Percentiles rank a stretch among this genome's conserved stretches.
Evolutionary conservation across 2,888 invertebrate species (phyloP).

Genomic region (Spilarctia lutea): DNA sequence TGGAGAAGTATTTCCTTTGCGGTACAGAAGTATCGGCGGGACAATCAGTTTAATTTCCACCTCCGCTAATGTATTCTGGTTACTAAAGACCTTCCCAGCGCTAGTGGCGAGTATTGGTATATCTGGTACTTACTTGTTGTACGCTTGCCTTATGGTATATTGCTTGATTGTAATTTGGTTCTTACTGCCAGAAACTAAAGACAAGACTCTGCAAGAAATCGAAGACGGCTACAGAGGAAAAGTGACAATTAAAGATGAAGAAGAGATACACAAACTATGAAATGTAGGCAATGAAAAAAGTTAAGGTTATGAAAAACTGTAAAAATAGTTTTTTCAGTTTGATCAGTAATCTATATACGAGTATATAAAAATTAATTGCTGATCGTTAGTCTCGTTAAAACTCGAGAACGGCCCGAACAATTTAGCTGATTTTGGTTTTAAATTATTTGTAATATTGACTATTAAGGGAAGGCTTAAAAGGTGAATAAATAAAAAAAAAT

Average conservation of each 20-base stretch:
- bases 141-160: conserved; percentile 81
- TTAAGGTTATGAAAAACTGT: neutral
- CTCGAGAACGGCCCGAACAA: too few species aligned
- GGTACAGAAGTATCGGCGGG: conserved; percentile 87
- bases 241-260: conserved; percentile 12
- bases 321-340: neutral
- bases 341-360: neutral
- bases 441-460: too few species aligned
- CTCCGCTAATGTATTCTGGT: conserved; percentile 86
- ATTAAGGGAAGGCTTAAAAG: too few species aligned
- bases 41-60: conserved; percentile 87
- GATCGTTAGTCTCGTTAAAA: too few species aligned
- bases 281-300: neutral
- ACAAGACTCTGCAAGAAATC: conserved; percentile 88
- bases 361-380: too few species aligned
- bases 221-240: conserved; percentile 83
- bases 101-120: conserved; percentile 82
- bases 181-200: conserved; percentile 88
- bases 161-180: conserved; percentile 84
- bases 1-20: conserved; percentile 89
- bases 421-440: too few species aligned
- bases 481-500: too few species aligned
- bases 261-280: conserved; percentile 18
- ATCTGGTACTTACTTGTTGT: conserved; percentile 86
- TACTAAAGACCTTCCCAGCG: conserved; percentile 87